Evolutionary conservation across 1,140 invertebrate genomes (phyloP).

Genomic region (Tyrophagus putrescentiae): DNA sequence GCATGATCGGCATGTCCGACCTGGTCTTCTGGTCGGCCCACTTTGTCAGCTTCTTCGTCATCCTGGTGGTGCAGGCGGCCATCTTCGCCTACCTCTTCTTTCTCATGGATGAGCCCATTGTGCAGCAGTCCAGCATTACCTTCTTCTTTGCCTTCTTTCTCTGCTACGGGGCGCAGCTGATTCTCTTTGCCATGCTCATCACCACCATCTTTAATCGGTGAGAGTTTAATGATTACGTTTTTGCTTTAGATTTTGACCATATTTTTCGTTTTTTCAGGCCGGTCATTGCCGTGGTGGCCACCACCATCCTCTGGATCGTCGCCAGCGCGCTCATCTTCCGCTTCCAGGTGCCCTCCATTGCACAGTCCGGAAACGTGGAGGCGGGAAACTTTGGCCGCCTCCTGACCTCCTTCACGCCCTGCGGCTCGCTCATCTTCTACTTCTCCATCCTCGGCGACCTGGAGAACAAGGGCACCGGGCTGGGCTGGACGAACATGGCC

Average conservation of each 20-base stretch:
- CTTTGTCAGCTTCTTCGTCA: constrained; percentile 43
- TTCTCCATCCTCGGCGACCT: constrained; percentile 18
- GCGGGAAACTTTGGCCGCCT: background rate
- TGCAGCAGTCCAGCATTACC: background rate
- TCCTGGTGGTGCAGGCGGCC: constrained; percentile 38
- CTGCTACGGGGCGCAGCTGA: constrained; percentile 4
- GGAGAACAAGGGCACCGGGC: constrained; percentile 29
- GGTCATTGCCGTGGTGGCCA: constrained; percentile 6
- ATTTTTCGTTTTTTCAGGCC: constrained; percentile 7
- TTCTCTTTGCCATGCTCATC: constrained; percentile 10
- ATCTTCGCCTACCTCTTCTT: constrained; percentile 31
- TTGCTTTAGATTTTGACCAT: background rate
- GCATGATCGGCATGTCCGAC: constrained; percentile 47
- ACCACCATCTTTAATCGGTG: constrained; percentile 16
- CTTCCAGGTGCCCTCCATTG: constrained; percentile 17
- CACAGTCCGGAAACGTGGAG: background rate
- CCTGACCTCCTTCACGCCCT: constrained; percentile 17
- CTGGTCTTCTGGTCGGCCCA: constrained; percentile 44
- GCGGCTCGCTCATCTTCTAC: constrained; percentile 11
- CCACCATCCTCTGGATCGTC: constrained; percentile 26
- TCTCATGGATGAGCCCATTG: background rate
- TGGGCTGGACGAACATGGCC: constrained; percentile 31
- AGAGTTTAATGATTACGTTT: constrained; percentile 1
- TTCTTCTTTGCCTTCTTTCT: background rate
- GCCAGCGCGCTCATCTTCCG: constrained; percentile 24